A percentile compares a stretch with the other conserved stretches of the same genome.
phyloP scores from a whole-genome alignment of 2,797 vertebrate species.

The Cirrhinus molitorella region DNA sequence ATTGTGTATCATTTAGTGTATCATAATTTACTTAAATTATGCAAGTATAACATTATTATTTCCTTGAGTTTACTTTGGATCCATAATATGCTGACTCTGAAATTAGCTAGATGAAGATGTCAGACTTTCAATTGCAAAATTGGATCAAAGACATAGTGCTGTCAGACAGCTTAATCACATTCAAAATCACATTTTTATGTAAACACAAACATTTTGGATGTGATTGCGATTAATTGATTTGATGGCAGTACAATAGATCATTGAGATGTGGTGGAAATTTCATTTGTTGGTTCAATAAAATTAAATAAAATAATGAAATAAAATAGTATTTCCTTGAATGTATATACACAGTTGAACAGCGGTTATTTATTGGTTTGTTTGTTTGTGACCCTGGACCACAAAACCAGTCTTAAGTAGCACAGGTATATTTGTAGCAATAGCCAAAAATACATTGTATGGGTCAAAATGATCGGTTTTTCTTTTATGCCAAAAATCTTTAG shows the following conservation, averaged over 20 bases:
- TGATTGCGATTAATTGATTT: no score
- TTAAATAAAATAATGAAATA: neutral
- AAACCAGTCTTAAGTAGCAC: no score
- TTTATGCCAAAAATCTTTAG: no score
- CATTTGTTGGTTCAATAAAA: neutral
- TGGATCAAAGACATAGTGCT: neutral
- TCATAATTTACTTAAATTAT: neutral
- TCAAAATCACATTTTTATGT: no score
- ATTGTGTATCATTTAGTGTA: neutral
- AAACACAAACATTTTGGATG: no score
- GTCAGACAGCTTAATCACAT: no score
- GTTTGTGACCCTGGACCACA: no score
- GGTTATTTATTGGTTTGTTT: neutral
- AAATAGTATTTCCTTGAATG: neutral
- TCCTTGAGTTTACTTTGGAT: neutral
- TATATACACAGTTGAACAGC: neutral
- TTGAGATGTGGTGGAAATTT: neutral
- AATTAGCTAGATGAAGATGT: neutral
- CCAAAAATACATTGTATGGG: no score
- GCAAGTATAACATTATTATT: neutral
- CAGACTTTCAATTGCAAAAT: neutral
- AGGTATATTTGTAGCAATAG: no score
- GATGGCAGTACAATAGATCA: neutral
- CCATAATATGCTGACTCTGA: neutral
- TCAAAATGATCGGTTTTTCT: no score